Evolutionary conservation across 1,140 invertebrate species (phyloP).

Genomic region (Bombus polaris): DNA sequence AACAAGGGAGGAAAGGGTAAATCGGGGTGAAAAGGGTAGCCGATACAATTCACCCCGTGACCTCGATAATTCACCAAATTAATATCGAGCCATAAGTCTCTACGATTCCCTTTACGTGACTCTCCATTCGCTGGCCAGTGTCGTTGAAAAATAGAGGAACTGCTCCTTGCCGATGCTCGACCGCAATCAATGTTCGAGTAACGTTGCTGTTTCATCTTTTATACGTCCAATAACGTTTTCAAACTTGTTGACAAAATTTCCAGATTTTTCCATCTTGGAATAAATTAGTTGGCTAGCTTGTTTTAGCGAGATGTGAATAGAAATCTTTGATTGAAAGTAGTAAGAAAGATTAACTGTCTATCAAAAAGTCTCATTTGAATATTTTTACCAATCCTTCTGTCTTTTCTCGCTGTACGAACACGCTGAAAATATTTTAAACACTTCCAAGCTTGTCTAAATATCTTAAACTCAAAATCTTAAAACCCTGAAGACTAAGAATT

Average conservation of each 20-base stretch:
- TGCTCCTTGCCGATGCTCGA: not conserved
- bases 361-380: no score
- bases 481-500: no score
- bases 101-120: not conserved
- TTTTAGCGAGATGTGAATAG: no score
- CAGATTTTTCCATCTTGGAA: not conserved
- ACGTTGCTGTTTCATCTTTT: not conserved
- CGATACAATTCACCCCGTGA: slow-evolving; percentile 14
- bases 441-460: no score
- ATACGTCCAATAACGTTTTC: not conserved
- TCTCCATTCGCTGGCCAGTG: not conserved
- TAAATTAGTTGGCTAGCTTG: not conserved
- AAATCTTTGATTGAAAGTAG: no score
- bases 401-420: no score
- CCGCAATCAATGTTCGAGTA: not conserved
- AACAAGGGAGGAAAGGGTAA: not conserved
- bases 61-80: slow-evolving; percentile 46
- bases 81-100: slow-evolving; percentile 33
- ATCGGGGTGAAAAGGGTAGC: not conserved
- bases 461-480: no score
- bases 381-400: no score
- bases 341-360: no score
- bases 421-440: no score
- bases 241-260: not conserved
- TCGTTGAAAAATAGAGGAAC: not conserved